These are phyloP conservation scores for Petrocephalus zakoni DNA, from an alignment of 2,113 vertebrate species.

Conservation along the genomic window DNA sequence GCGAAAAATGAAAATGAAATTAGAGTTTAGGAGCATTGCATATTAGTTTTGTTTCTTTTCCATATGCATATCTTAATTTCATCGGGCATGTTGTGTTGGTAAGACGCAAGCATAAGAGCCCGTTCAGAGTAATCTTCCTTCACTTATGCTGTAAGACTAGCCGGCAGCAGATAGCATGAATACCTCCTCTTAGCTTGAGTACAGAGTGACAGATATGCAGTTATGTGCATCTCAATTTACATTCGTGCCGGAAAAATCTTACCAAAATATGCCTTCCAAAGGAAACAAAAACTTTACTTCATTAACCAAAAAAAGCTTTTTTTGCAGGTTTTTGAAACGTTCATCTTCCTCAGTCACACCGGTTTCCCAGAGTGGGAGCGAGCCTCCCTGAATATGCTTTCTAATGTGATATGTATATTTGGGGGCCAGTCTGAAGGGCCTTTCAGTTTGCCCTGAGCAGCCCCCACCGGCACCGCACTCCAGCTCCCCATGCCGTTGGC, in stretches of 20 bases:
- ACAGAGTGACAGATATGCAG: background rate
- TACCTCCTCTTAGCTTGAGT: too few relatives aligned
- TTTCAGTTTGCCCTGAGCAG: background rate
- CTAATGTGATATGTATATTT: background rate
- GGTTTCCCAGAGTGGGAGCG: background rate
- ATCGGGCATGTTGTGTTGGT: background rate
- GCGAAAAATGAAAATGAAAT: background rate
- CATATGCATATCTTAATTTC: background rate
- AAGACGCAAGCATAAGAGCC: background rate
- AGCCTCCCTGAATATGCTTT: background rate
- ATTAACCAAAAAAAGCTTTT: background rate
- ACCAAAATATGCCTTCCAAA: background rate
- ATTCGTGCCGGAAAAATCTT: background rate
- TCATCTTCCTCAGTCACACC: background rate
- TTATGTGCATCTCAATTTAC: background rate
- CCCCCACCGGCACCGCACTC: background rate
- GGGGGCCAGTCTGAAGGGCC: background rate
- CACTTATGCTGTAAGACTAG: too few relatives aligned
- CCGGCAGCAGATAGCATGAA: too few relatives aligned
- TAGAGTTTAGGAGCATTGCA: too few relatives aligned
- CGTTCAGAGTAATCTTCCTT: too few relatives aligned
- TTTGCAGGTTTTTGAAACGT: background rate
- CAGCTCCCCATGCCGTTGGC: constrained; percentile 20
- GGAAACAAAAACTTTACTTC: background rate
- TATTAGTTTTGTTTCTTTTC: background rate